These are phyloP conservation scores for Diplosoma virens DNA, from an alignment of 23 tunicate genomes.

Conservation along the genomic window DNA sequence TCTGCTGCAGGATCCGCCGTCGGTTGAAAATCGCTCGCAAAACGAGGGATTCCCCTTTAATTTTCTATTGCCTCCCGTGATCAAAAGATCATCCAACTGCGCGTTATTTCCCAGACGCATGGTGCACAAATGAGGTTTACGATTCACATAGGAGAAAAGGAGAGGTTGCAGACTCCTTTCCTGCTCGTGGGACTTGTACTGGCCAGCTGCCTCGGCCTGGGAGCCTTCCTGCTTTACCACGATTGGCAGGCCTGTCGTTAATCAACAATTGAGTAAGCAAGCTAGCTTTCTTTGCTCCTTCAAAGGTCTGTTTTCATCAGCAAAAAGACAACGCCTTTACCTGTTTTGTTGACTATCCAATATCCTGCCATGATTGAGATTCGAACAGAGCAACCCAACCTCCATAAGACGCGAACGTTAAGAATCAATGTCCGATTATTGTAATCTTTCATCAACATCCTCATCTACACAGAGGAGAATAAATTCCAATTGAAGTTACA, in stretches of 20 bases:
- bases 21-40: conserved; percentile 83
- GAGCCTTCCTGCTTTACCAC: conserved; percentile 75
- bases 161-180: conserved; percentile 76
- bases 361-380: conserved; percentile 94
- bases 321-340: conserved; percentile 20
- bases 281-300: too few relatives aligned
- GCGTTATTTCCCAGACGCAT: conserved; percentile 79
- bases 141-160: conserved; percentile 66
- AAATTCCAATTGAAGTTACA: too few relatives aligned
- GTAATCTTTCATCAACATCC: conserved; percentile 70
- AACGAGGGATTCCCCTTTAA: conserved; percentile 17
- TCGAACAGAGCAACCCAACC: conserved; percentile 70
- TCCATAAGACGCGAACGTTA: conserved; percentile 84
- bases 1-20: conserved; percentile 90
- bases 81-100: background rate
- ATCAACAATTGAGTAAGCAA: too few relatives aligned
- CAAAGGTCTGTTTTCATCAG: background rate
- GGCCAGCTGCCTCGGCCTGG: conserved; percentile 62
- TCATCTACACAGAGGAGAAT: conserved; percentile 71
- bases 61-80: background rate
- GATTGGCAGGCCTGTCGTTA: conserved; percentile 87
- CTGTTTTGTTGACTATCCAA: conserved; percentile 98
- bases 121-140: conserved; percentile 64
- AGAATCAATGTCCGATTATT: conserved; percentile 55
- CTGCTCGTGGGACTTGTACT: conserved; percentile 79